A percentile compares a stretch with the other conserved stretches of the same genome.
Conservation (phyloP, 2,888 invertebrate genomes). For the Fragum whitleyi region DNA sequence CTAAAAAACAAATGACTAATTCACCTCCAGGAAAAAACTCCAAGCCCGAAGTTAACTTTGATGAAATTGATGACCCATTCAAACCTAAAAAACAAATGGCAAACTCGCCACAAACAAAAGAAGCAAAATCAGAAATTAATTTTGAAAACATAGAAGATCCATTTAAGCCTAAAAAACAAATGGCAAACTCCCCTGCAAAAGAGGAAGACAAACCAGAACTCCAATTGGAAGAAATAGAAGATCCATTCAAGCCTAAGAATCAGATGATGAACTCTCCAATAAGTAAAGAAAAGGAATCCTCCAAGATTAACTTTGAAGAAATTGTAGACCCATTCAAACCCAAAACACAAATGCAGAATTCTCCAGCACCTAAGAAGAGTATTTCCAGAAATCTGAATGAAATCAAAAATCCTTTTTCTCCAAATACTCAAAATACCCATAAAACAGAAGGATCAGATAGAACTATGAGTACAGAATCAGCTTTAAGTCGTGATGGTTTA, state of each 20-base stretch:
- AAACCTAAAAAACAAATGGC: conserved; percentile 39
- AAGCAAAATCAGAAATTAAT: background rate
- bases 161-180: conserved; percentile 27
- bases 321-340: conserved; percentile 43
- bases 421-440: conserved; percentile 31
- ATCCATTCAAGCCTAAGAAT: conserved; percentile 51
- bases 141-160: conserved; percentile 16
- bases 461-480: background rate
- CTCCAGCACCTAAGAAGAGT: conserved; percentile 10
- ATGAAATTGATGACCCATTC: conserved; percentile 48
- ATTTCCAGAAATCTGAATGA: background rate
- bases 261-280: conserved; percentile 58
- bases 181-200: conserved; percentile 25
- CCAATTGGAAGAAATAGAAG: conserved; percentile 29
- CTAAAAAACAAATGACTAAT: conserved; percentile 27
- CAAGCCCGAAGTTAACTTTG: conserved; percentile 17
- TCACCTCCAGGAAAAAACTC: conserved; percentile 24
- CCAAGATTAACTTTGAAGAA: conserved; percentile 11
- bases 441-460: background rate
- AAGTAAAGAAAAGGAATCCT: background rate
- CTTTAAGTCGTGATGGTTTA: background rate
- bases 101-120: conserved; percentile 27
- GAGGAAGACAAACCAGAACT: conserved; percentile 30
- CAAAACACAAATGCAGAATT: conserved; percentile 36
- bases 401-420: conserved; percentile 7